Conservation (phyloP, 2,113 vertebrate species). For the Cryptomyrus ogoouensis region DNA sequence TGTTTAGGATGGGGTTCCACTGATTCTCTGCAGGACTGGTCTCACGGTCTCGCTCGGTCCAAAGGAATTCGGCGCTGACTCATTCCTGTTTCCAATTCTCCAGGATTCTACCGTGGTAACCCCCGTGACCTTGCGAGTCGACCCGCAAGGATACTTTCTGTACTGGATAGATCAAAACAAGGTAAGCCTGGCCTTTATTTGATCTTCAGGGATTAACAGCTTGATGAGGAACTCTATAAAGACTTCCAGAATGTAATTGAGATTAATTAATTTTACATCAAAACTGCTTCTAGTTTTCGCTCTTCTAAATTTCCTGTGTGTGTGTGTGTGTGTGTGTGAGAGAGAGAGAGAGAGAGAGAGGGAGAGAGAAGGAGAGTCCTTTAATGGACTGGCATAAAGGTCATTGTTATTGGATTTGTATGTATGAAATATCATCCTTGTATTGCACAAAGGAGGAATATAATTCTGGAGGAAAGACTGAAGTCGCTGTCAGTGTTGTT, state of each 20-base stretch:
- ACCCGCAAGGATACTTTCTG: constrained; percentile 92
- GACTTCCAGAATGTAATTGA: background rate
- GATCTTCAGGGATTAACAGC: background rate
- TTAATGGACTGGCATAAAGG: background rate
- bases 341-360: background rate
- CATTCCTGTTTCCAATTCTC: constrained; percentile 3
- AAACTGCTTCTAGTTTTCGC: background rate
- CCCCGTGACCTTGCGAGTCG: constrained; percentile 82
- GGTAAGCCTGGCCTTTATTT: constrained; percentile 59
- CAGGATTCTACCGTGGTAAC: constrained; percentile 85
- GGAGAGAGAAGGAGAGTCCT: background rate
- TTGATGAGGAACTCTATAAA: background rate
- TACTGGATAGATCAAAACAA: constrained; percentile 97
- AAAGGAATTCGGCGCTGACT: background rate
- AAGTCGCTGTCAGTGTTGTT: background rate
- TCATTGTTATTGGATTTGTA: background rate
- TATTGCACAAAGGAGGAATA: background rate
- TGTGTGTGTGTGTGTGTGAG: background rate
- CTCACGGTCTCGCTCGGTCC: background rate
- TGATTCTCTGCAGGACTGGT: background rate
- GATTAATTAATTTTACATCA: background rate
- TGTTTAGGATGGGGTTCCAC: background rate
- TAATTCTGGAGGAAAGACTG: background rate
- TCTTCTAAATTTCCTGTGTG: background rate
- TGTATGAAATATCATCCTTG: background rate